Conservation (phyloP, 2,888 invertebrate genomes). For the Salpingus planirostris region DNA sequence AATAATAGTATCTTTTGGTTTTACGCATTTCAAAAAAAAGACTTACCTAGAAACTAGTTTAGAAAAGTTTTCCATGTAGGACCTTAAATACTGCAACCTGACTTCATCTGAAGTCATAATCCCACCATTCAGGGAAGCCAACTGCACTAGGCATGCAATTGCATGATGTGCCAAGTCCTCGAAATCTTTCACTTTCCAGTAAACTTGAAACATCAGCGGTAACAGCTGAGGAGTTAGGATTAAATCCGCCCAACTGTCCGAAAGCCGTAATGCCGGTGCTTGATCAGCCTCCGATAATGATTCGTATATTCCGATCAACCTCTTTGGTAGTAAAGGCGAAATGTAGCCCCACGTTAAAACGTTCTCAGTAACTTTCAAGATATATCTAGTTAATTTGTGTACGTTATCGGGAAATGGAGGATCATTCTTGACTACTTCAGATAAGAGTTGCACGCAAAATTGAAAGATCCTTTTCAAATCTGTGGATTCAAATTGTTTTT, state of each 20-base stretch:
- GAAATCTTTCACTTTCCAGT: slow-evolving; percentile 70
- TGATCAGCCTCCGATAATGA: slow-evolving; percentile 60
- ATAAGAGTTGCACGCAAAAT: slow-evolving; percentile 56
- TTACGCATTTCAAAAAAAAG: too few species aligned
- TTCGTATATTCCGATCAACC: slow-evolving; percentile 63
- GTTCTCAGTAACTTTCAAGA: slow-evolving; percentile 69
- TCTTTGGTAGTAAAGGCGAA: slow-evolving; percentile 56
- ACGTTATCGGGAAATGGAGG: slow-evolving; percentile 44
- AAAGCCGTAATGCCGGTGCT: slow-evolving; percentile 51
- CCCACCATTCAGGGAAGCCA: slow-evolving; percentile 60
- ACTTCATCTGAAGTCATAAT: slow-evolving; percentile 42
- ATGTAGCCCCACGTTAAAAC: slow-evolving; percentile 78
- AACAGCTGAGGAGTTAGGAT: slow-evolving; percentile 66
- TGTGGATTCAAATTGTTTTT: slow-evolving; percentile 72
- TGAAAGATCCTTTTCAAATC: slow-evolving; percentile 75
- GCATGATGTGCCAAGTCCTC: slow-evolving; percentile 69
- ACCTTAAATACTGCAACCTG: slow-evolving; percentile 48
- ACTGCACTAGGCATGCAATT: slow-evolving; percentile 72
- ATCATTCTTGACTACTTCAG: slow-evolving; percentile 49
- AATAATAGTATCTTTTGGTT: neutral
- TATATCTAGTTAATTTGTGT: slow-evolving; percentile 53
- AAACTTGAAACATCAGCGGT: slow-evolving; percentile 72
- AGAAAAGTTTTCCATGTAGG: slow-evolving; percentile 52
- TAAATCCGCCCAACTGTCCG: slow-evolving; percentile 63
- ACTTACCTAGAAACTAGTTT: slow-evolving; percentile 50